Evolutionary conservation across 2,797 vertebrate genomes (phyloP).

Genomic region (Pseudochromis fuscus): DNA sequence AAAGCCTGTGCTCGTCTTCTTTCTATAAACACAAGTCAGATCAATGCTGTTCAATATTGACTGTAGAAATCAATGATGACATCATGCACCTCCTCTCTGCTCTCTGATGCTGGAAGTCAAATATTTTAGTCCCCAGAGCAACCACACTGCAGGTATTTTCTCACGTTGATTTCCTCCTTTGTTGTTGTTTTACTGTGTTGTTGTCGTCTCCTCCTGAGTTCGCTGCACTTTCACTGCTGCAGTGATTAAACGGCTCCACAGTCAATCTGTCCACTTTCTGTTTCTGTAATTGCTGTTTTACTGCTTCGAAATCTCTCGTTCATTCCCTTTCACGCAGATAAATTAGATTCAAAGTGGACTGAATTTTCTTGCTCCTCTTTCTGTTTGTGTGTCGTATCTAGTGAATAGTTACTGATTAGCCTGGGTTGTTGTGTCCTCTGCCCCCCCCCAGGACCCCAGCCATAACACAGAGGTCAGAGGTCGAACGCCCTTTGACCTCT

Average conservation of each 20-base stretch:
- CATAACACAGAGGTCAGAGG: slow-evolving; percentile 72
- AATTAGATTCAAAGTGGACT: slow-evolving; percentile 27
- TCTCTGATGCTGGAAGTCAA: background rate
- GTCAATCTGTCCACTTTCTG: background rate
- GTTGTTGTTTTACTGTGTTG: background rate
- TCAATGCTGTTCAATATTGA: slow-evolving; percentile 74
- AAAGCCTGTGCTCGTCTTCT: background rate
- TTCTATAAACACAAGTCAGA: slow-evolving; percentile 24
- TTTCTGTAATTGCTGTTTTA: slow-evolving; percentile 8
- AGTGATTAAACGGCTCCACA: background rate
- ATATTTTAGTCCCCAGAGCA: too few relatives aligned
- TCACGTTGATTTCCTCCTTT: background rate
- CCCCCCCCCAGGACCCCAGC: slow-evolving; percentile 73
- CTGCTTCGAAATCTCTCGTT: slow-evolving; percentile 18
- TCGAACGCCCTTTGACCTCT: slow-evolving; percentile 71
- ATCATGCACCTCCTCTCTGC: slow-evolving; percentile 1
- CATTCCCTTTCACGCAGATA: slow-evolving; percentile 28
- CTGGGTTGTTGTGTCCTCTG: slow-evolving; percentile 66
- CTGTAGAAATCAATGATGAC: slow-evolving; percentile 46
- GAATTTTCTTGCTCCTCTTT: slow-evolving; percentile 3
- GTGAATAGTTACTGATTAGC: slow-evolving; percentile 81
- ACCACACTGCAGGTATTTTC: too few relatives aligned
- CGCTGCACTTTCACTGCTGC: background rate
- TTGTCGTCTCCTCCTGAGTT: background rate
- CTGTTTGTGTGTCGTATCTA: slow-evolving; percentile 40